Conservation (phyloP, 2,113 vertebrate species). For the Phyllopteryx taeniolatus region DNA sequence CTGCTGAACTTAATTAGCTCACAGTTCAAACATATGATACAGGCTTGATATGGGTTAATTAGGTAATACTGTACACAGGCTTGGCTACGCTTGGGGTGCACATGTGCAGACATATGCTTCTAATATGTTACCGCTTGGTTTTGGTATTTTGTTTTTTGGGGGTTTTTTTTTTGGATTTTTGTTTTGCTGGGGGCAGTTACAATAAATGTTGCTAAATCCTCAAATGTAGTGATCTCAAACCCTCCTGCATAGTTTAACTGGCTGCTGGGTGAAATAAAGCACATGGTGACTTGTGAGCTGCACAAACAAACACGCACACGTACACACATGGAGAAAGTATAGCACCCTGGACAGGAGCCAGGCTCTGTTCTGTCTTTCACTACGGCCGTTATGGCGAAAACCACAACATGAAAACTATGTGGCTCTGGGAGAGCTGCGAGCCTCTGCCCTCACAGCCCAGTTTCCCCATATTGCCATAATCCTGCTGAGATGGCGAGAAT, state of each 20-base stretch:
- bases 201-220: constrained; percentile 11
- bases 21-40: constrained; percentile 24
- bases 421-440: background rate
- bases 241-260: constrained; percentile 36
- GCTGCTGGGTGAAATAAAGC: constrained; percentile 43
- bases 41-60: constrained; percentile 34
- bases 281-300: constrained; percentile 31
- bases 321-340: constrained; percentile 32
- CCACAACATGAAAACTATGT: constrained; percentile 7
- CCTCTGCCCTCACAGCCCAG: background rate
- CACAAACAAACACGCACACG: constrained; percentile 33
- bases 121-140: constrained; percentile 36
- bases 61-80: constrained; percentile 24
- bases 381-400: constrained; percentile 16
- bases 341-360: constrained; percentile 24
- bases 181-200: background rate
- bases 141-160: constrained; percentile 18
- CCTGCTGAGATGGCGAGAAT: background rate
- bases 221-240: constrained; percentile 11
- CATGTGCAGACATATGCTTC: constrained; percentile 31
- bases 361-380: constrained; percentile 33
- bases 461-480: background rate
- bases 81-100: constrained; percentile 24
- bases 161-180: background rate
- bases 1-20: constrained; percentile 33